Conservation (phyloP, 2,113 vertebrate genomes). For the Pipa parva region DNA sequence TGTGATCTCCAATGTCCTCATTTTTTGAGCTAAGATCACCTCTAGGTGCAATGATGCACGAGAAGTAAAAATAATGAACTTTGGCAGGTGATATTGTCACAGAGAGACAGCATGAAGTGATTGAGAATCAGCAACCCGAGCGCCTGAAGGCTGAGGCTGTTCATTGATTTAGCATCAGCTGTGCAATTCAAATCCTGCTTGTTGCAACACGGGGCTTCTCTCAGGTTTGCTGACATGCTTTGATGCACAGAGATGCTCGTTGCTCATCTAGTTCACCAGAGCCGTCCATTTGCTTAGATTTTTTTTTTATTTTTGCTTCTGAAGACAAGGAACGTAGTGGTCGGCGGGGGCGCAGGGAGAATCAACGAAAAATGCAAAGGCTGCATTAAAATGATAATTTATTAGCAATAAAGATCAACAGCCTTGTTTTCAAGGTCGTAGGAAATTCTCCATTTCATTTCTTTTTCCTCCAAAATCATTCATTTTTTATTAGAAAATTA, state of each 20-base stretch:
- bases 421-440: slow-evolving; percentile 7
- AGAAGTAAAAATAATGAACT: slow-evolving; percentile 19
- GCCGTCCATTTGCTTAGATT: neutral
- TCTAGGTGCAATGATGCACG: slow-evolving; percentile 24
- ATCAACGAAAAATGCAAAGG: neutral
- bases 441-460: neutral
- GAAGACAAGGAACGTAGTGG: neutral
- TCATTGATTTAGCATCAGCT: slow-evolving; percentile 41
- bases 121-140: slow-evolving; percentile 14
- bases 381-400: slow-evolving; percentile 16
- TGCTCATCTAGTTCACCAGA: neutral
- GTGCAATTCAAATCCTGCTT: slow-evolving; percentile 24
- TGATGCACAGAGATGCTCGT: neutral
- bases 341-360: neutral
- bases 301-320: no score
- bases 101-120: slow-evolving; percentile 17
- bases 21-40: neutral
- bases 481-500: neutral
- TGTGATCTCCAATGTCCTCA: neutral
- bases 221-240: slow-evolving; percentile 4
- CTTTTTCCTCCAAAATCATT: neutral
- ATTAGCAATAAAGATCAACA: slow-evolving; percentile 4
- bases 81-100: slow-evolving; percentile 31
- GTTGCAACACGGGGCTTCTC: slow-evolving; percentile 4
- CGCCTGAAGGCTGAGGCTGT: slow-evolving; percentile 25